Percentiles rank a stretch among this genome's conserved stretches.
Evolutionary conservation across 1,140 invertebrate genomes (phyloP).

Genomic region (Reticulitermes speratus): DNA sequence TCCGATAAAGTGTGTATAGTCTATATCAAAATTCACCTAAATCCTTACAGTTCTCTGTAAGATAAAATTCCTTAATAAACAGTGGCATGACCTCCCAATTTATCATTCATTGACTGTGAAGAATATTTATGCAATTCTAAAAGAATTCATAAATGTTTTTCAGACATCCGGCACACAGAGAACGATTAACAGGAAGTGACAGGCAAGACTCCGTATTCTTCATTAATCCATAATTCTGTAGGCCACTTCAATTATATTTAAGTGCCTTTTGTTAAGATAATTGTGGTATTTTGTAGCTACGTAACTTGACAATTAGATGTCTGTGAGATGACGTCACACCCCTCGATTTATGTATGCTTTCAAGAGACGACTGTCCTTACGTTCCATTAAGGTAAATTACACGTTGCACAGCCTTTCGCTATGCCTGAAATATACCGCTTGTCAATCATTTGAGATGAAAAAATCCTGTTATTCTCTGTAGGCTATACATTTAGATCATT

Average conservation of each 20-base stretch:
- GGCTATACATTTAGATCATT: neutral
- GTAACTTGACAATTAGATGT: neutral
- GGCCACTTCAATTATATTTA: neutral
- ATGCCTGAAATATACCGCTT: neutral
- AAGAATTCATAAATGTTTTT: neutral
- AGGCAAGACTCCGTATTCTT: neutral
- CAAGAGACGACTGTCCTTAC: neutral
- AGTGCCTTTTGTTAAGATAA: neutral
- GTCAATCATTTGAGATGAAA: neutral
- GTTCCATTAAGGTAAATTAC: neutral
- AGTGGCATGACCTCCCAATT: no score
- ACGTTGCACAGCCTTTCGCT: neutral
- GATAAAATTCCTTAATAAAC: no score
- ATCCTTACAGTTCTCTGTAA: no score
- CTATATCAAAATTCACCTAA: no score
- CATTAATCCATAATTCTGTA: neutral
- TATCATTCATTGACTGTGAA: no score
- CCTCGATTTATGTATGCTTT: neutral
- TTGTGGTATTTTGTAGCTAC: neutral
- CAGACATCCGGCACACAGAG: neutral
- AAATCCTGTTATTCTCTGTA: neutral
- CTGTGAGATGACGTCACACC: neutral
- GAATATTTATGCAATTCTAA: neutral
- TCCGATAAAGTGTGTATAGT: no score
- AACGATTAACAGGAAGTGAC: neutral